Conservation (phyloP, 1,140 invertebrate species). For the Melipona quadrifasciata region DNA sequence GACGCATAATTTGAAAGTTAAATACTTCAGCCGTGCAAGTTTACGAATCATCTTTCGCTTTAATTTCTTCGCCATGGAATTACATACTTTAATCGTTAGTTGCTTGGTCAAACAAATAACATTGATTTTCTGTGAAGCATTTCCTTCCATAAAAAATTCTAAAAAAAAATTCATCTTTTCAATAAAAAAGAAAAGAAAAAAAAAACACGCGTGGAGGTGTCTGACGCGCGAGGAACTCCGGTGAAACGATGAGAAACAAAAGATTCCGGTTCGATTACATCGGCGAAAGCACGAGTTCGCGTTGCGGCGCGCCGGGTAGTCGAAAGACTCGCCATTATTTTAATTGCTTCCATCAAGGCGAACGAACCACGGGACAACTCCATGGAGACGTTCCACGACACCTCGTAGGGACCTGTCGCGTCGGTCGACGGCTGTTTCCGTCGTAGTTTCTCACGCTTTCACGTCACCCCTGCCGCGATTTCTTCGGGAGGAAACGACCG, state of each 20-base stretch:
- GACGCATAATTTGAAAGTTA: no score
- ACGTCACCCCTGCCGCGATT: background rate
- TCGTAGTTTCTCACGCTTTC: no score
- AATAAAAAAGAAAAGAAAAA: no score
- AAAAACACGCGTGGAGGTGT: background rate
- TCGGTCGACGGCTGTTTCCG: no score
- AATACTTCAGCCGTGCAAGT: no score
- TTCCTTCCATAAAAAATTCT: no score
- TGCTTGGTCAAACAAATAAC: no score
- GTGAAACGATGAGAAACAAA: background rate
- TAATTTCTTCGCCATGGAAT: no score
- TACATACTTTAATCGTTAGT: no score
- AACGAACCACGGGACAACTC: slow-evolving; percentile 38
- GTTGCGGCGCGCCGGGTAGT: background rate
- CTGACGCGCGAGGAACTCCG: background rate
- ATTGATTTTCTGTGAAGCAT: no score
- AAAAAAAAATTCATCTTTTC: background rate
- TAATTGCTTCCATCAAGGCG: slow-evolving; percentile 51
- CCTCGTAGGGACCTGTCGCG: no score
- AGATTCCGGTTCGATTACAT: background rate
- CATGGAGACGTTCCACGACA: slow-evolving; percentile 22
- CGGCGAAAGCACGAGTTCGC: slow-evolving; percentile 4
- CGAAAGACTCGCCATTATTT: slow-evolving; percentile 38
- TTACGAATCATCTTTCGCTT: no score
- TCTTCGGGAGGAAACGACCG: background rate